Conservation (phyloP, 1,140 invertebrate species). For the Drosophila gunungcola region DNA sequence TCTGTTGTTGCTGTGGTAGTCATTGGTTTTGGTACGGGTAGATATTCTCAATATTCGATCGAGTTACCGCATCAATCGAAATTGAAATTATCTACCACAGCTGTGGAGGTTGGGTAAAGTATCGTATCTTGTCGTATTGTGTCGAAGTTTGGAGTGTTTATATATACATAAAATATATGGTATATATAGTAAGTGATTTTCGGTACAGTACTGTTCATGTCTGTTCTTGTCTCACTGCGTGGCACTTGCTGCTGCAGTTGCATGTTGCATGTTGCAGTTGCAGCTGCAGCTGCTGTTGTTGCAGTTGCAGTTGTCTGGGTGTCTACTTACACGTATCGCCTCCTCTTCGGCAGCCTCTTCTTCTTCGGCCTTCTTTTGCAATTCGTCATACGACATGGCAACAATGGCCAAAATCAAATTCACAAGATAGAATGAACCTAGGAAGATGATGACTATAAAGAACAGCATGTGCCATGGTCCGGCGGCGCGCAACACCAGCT, state of each 20-base stretch:
- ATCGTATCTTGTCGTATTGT: neutral
- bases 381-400: constrained; percentile 99
- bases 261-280: constrained; percentile 6
- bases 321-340: constrained; percentile 90
- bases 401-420: constrained; percentile 99
- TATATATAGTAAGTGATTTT: neutral
- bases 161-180: too few species aligned
- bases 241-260: constrained; percentile 41
- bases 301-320: constrained; percentile 36
- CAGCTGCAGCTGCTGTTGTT: constrained; percentile 21
- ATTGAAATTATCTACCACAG: constrained; percentile 79
- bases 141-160: too few species aligned
- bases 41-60: constrained; percentile 76
- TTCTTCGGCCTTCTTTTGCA: constrained; percentile 98
- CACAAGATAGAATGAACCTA: constrained; percentile 99
- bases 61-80: constrained; percentile 59
- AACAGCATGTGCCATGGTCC: constrained; percentile 99
- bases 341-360: constrained; percentile 97
- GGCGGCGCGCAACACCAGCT: constrained; percentile 96
- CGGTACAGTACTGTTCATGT: neutral
- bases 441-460: constrained; percentile 99
- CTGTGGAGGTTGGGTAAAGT: constrained; percentile 18
- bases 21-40: constrained; percentile 28
- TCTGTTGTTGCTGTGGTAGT: constrained; percentile 41
- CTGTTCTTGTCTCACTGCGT: constrained; percentile 27